Evolutionary conservation across 2,888 invertebrate genomes (phyloP).

Genomic region (Mylabris sibirica): DNA sequence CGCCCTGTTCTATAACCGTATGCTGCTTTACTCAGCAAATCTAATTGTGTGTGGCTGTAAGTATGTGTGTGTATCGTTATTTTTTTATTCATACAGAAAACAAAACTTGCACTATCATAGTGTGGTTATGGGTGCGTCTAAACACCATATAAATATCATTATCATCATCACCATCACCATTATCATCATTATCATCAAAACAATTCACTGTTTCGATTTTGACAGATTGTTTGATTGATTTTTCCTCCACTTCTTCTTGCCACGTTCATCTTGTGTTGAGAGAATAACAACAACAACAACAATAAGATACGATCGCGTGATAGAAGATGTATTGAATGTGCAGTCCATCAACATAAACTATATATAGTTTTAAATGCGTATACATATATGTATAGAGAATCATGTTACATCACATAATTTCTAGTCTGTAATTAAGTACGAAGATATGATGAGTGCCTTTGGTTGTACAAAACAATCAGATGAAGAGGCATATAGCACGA

Average conservation of each 20-base stretch:
- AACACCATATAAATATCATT: slow-evolving; percentile 34
- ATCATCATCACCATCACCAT: slow-evolving; percentile 27
- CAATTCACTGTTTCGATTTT: slow-evolving; percentile 31
- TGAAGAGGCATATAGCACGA: slow-evolving; percentile 51
- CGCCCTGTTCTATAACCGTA: slow-evolving; percentile 27
- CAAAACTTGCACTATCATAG: slow-evolving; percentile 31
- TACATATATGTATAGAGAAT: slow-evolving; percentile 51
- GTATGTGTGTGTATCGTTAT: background rate
- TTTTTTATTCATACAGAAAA: background rate
- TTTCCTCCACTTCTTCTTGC: slow-evolving; percentile 1
- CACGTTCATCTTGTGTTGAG: background rate
- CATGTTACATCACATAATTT: slow-evolving; percentile 57
- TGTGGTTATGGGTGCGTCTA: slow-evolving; percentile 28
- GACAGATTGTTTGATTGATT: slow-evolving; percentile 34
- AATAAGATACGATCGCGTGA: slow-evolving; percentile 33
- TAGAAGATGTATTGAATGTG: slow-evolving; percentile 36
- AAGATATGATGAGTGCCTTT: slow-evolving; percentile 46
- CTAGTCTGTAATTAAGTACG: slow-evolving; percentile 56
- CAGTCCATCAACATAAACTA: slow-evolving; percentile 56
- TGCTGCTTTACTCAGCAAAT: slow-evolving; percentile 32
- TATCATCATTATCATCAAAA: slow-evolving; percentile 31
- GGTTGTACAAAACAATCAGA: slow-evolving; percentile 39
- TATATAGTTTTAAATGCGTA: slow-evolving; percentile 29
- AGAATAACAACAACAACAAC: background rate
- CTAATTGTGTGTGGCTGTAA: slow-evolving; percentile 28